Percentiles rank a stretch among this genome's conserved stretches.
These are phyloP conservation scores for Drosophila mojavensis DNA, from an alignment of 1,140 invertebrate genomes.

Conservation along the genomic window DNA sequence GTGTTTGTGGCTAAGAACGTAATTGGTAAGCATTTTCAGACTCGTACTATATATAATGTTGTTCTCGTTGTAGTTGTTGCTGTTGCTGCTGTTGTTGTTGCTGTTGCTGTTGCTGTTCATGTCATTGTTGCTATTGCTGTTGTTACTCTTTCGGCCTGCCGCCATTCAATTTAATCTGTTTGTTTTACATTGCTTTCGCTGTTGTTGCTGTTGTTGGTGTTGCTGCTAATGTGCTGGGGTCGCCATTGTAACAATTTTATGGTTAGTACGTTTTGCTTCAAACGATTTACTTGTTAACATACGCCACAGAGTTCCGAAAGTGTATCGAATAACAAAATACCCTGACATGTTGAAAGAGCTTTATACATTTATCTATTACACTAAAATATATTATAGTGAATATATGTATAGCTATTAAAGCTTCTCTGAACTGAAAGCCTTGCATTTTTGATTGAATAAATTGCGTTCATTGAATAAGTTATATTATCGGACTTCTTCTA, in stretches of 20 bases:
- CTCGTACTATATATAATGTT: conserved; percentile 17
- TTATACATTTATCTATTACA: too few species aligned
- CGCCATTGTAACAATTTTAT: conserved; percentile 75
- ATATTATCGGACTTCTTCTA: too few species aligned
- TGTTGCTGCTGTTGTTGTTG: conserved; percentile 18
- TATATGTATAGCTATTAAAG: neutral
- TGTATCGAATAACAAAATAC: neutral
- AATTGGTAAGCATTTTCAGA: conserved; percentile 37
- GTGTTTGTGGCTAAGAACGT: conserved; percentile 8
- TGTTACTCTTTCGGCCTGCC: conserved; percentile 41
- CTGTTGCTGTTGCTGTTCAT: conserved; percentile 22
- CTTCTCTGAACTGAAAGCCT: neutral
- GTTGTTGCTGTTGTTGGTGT: conserved; percentile 22
- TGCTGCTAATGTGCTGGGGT: conserved; percentile 41
- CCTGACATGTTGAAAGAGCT: neutral
- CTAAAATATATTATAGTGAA: too few species aligned
- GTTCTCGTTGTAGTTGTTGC: conserved; percentile 11
- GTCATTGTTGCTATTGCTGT: neutral
- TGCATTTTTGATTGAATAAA: too few species aligned
- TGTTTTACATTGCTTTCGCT: conserved; percentile 26
- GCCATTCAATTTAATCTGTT: conserved; percentile 56
- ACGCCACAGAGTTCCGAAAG: neutral
- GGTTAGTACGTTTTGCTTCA: conserved; percentile 64
- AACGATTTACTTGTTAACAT: conserved; percentile 49
- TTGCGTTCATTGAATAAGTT: too few species aligned